phyloP scores from a whole-genome alignment of 2,888 invertebrate species.

The Drosophila lutescens region DNA sequence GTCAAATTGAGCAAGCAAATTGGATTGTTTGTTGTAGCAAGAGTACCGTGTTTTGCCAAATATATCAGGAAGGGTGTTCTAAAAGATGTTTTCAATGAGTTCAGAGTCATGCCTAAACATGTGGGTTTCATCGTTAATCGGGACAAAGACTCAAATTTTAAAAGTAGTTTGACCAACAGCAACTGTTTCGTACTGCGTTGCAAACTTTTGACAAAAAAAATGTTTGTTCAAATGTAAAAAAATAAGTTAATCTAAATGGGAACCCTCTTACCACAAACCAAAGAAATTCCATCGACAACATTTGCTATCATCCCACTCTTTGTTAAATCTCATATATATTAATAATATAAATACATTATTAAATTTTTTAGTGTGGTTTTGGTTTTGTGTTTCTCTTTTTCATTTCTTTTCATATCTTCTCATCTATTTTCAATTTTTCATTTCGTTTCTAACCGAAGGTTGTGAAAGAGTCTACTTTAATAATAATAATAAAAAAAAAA shows the following conservation, averaged over 20 bases:
- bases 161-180: too few relatives aligned
- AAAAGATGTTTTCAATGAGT: too few relatives aligned
- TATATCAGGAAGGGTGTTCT: too few relatives aligned
- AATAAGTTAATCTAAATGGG: not conserved
- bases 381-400: constrained; percentile 37
- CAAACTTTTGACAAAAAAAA: too few relatives aligned
- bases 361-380: constrained; percentile 60
- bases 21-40: too few relatives aligned
- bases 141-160: too few relatives aligned
- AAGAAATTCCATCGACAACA: not conserved
- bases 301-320: constrained; percentile 14
- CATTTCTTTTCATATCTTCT: constrained; percentile 34
- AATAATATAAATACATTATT: constrained; percentile 76
- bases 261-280: not conserved
- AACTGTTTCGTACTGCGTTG: too few relatives aligned
- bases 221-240: not conserved
- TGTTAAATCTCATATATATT: constrained; percentile 77
- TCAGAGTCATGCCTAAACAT: too few relatives aligned
- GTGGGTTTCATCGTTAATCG: too few relatives aligned
- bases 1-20: too few relatives aligned
- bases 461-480: constrained; percentile 67
- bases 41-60: too few relatives aligned
- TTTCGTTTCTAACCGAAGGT: constrained; percentile 43
- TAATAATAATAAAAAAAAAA: constrained; percentile 74
- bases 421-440: constrained; percentile 37